phyloP scores from a whole-genome alignment of 2,113 vertebrate species.

The Odobenus rosmarus region DNA sequence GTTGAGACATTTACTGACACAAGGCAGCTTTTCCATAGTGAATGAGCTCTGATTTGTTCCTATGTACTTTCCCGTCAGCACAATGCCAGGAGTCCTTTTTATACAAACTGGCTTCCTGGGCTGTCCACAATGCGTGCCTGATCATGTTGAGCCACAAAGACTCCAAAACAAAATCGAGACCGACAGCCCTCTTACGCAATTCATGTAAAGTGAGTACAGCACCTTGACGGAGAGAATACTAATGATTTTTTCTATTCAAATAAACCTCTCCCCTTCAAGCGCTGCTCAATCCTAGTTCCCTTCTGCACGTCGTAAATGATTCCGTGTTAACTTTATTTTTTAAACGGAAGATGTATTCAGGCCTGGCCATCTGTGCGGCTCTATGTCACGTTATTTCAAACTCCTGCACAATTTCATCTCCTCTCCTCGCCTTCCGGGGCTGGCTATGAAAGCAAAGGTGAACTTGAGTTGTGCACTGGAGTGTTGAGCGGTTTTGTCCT shows the following conservation, averaged over 20 bases:
- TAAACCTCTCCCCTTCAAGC: not conserved
- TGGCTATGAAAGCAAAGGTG: not conserved
- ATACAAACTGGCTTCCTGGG: not conserved
- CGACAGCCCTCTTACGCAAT: accelerated
- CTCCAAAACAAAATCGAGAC: not conserved
- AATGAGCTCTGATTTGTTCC: not conserved
- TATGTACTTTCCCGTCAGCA: no score
- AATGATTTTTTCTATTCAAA: not conserved
- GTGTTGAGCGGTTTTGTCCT: not conserved
- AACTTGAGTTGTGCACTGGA: not conserved
- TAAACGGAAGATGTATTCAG: not conserved
- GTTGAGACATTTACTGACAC: accelerated
- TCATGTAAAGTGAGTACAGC: no score
- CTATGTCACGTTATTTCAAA: not conserved
- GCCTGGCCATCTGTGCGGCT: not conserved
- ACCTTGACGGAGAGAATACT: not conserved
- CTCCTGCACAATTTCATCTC: not conserved
- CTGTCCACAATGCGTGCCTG: not conserved
- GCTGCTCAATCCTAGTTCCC: accelerated
- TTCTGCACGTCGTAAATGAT: not conserved
- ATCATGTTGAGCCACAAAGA: not conserved
- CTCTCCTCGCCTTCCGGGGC: not conserved
- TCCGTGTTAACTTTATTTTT: not conserved
- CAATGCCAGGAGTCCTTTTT: not conserved
- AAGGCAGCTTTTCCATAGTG: not conserved